Conservation (phyloP, 2,888 invertebrate species). For the Hydraecia micacea region DNA sequence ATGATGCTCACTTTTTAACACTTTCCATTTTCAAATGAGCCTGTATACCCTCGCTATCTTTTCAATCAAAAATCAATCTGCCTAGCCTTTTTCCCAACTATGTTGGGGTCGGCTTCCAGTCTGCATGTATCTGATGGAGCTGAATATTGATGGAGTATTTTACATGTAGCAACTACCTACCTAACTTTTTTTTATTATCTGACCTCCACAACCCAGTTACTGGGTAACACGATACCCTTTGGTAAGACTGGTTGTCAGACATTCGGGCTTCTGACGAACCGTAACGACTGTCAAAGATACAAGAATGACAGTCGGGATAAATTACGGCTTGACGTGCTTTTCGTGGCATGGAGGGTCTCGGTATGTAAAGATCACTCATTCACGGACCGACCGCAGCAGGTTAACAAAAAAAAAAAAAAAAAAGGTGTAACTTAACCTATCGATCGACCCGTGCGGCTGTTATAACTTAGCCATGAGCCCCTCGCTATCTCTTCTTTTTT, state of each 20-base stretch:
- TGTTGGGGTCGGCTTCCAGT: neutral
- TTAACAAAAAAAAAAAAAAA: too few species aligned
- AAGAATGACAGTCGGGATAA: neutral
- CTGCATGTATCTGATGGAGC: neutral
- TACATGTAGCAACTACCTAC: neutral
- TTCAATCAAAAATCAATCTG: neutral
- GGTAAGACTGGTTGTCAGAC: neutral
- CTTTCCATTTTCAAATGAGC: neutral
- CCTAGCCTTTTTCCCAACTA: neutral
- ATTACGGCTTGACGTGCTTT: neutral
- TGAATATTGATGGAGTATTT: neutral
- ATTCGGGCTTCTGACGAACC: neutral
- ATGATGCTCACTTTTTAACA: conserved; percentile 1
- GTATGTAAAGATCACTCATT: neutral
- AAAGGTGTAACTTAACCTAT: neutral
- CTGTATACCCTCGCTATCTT: neutral
- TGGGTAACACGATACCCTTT: too few species aligned
- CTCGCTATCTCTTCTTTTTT: neutral
- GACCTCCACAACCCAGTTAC: neutral
- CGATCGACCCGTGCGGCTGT: neutral
- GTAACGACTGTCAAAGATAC: neutral
- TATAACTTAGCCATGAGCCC: neutral
- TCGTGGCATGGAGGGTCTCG: too few species aligned
- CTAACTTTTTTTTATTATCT: neutral
- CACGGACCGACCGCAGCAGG: neutral